These are phyloP conservation scores for Dendroctonus ponderosae DNA, from an alignment of 1,140 invertebrate genomes.

Conservation along the genomic window DNA sequence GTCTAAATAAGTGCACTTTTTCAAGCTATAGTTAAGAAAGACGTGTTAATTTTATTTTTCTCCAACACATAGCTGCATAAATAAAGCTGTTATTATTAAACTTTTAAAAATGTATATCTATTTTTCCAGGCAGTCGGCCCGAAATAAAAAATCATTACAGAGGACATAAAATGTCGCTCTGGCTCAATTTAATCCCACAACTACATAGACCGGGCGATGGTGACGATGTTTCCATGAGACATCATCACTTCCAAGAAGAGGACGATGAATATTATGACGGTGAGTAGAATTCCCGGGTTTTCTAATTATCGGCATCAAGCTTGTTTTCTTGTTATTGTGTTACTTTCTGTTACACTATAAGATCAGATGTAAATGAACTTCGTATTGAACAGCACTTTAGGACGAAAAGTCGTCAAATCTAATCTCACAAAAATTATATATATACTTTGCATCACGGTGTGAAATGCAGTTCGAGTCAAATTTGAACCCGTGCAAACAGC, in stretches of 20 bases:
- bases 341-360: too few relatives aligned
- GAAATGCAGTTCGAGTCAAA: too few relatives aligned
- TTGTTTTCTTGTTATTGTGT: not conserved
- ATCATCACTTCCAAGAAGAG: constrained; percentile 73
- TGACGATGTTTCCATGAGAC: constrained; percentile 73
- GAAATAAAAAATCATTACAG: constrained; percentile 81
- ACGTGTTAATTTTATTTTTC: not conserved
- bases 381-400: too few relatives aligned
- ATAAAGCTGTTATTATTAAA: not conserved
- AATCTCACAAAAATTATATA: too few relatives aligned
- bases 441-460: too few relatives aligned
- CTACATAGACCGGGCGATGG: constrained; percentile 70
- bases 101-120: not conserved
- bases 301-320: not conserved
- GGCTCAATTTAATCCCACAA: constrained; percentile 87
- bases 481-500: too few relatives aligned
- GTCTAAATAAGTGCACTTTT: too few relatives aligned
- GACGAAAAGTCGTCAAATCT: too few relatives aligned
- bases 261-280: constrained; percentile 68
- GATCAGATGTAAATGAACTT: too few relatives aligned
- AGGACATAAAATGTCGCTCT: constrained; percentile 88
- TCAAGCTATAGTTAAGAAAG: too few relatives aligned
- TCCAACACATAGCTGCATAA: not conserved
- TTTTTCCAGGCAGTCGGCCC: constrained; percentile 59
- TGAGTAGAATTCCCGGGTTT: constrained; percentile 39